Evolutionary conservation across 2,888 invertebrate species (phyloP).

Genomic region (Lottia scabra): DNA sequence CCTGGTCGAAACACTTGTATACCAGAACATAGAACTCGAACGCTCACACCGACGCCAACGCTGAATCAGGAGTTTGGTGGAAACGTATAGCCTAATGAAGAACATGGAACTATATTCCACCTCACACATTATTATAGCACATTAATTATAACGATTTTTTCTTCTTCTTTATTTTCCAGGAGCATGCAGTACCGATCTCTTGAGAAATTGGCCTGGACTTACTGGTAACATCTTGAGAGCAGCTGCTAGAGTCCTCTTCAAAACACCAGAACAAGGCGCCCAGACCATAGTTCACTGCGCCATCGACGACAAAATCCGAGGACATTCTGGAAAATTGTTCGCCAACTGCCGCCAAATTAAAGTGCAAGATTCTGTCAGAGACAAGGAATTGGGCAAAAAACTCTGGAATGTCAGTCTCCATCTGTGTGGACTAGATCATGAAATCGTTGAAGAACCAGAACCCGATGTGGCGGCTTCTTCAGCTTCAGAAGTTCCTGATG

Average conservation of each 20-base stretch:
- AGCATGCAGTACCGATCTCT: conserved; percentile 49
- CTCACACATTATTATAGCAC: no score
- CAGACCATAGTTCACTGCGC: conserved; percentile 61
- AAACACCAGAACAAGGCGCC: conserved; percentile 59
- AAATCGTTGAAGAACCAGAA: conserved; percentile 25
- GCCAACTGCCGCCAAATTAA: conserved; percentile 45
- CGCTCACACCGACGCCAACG: no score
- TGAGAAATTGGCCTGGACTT: conserved; percentile 57
- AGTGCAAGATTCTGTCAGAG: conserved; percentile 34
- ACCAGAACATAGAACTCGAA: no score
- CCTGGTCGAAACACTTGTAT: no score
- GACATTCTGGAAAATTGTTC: conserved; percentile 53
- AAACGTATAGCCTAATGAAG: no score
- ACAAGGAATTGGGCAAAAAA: conserved; percentile 40
- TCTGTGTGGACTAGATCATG: conserved; percentile 45
- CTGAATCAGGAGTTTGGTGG: no score
- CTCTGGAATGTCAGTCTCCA: conserved; percentile 54
- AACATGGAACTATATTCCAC: no score
- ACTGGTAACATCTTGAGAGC: conserved; percentile 51
- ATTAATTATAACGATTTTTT: not conserved
- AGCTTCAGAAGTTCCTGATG: conserved; percentile 17
- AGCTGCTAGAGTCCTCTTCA: conserved; percentile 54
- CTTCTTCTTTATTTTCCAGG: conserved; percentile 39
- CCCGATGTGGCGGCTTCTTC: conserved; percentile 18
- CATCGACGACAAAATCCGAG: conserved; percentile 51